A percentile compares a stretch with the other conserved stretches of the same genome.
Conservation (phyloP, 2,113 vertebrate species). For the Anhinga rufa region DNA sequence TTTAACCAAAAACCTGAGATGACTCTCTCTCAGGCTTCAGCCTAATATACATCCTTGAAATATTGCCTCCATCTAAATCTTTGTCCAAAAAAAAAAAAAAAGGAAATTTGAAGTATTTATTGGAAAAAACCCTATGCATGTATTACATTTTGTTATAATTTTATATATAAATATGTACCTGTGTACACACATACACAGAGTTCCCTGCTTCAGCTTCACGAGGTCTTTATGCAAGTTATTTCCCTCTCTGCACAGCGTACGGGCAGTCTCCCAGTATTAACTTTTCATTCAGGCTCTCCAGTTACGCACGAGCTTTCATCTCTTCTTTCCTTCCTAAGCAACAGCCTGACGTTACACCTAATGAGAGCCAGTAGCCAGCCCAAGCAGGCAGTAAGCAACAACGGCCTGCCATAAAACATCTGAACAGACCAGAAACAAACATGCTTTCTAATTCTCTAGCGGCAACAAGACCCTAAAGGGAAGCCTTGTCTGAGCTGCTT, state of each 20-base stretch:
- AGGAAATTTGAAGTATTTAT: neutral
- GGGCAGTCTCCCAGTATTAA: neutral
- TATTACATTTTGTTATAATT: neutral
- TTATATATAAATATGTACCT: neutral
- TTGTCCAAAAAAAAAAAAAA: neutral
- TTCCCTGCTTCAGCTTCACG: neutral
- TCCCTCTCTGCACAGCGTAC: neutral
- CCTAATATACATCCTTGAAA: neutral
- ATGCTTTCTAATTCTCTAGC: slow-evolving; percentile 15
- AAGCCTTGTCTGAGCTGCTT: slow-evolving; percentile 71
- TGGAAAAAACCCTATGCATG: neutral
- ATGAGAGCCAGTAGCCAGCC: neutral
- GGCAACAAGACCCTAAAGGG: slow-evolving; percentile 55
- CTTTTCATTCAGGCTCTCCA: neutral
- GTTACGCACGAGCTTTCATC: neutral
- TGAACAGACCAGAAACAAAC: slow-evolving; percentile 46
- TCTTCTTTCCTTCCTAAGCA: neutral
- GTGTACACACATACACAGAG: neutral
- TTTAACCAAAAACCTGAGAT: neutral
- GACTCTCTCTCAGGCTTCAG: neutral
- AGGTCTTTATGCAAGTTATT: neutral
- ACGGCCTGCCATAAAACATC: slow-evolving; percentile 26
- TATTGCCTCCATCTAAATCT: neutral
- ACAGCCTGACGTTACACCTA: neutral
- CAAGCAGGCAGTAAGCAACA: neutral